Evolutionary conservation across 2,113 vertebrate species (phyloP).

Genomic region (Cyanistes caeruleus): DNA sequence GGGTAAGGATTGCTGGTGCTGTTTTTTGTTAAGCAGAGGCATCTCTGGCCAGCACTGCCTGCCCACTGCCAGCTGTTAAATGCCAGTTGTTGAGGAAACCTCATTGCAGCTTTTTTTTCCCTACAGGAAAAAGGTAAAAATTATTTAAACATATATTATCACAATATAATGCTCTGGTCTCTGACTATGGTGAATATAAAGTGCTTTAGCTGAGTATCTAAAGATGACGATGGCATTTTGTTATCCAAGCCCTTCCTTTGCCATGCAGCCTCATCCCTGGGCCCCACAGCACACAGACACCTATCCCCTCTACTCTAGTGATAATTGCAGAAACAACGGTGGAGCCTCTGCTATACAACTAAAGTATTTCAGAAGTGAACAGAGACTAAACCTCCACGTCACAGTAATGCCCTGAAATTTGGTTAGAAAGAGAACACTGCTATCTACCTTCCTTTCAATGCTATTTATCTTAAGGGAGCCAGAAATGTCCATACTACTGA

Average conservation of each 20-base stretch:
- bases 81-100: neutral
- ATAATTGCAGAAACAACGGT: neutral
- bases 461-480: neutral
- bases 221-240: neutral
- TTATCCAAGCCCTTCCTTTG: neutral
- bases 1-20: neutral
- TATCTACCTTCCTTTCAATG: neutral
- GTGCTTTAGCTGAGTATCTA: neutral
- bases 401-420: neutral
- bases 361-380: neutral
- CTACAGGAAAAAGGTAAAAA: neutral
- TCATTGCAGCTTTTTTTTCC: neutral
- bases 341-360: neutral
- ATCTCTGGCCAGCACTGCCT: neutral
- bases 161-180: neutral
- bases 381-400: neutral
- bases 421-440: neutral
- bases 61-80: neutral
- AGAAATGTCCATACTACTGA: neutral
- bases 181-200: neutral
- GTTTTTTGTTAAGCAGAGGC: neutral
- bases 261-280: neutral
- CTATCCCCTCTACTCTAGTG: neutral
- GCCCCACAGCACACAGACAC: fast-evolving
- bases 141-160: neutral